phyloP scores from a whole-genome alignment of 2,113 vertebrate species.

The Sialia sialis region DNA sequence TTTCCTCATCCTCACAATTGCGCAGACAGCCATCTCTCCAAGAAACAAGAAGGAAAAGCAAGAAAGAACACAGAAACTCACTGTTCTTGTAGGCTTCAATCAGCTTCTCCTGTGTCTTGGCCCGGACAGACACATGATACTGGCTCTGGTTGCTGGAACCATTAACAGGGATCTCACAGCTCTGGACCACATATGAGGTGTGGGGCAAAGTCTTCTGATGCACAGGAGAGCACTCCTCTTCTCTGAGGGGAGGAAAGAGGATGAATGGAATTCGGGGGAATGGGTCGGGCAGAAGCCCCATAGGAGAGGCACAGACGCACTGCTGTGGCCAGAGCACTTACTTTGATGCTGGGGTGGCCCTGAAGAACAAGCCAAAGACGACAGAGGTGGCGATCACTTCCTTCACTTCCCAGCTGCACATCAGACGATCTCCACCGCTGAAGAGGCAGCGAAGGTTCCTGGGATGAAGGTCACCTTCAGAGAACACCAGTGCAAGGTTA shows the following conservation, averaged over 20 bases:
- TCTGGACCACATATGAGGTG: not conserved
- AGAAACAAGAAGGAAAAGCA: not conserved
- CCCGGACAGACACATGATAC: slow-evolving; percentile 41
- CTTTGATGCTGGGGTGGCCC: not conserved
- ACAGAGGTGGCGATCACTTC: slow-evolving; percentile 44
- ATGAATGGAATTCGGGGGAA: not conserved
- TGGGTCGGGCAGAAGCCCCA: not conserved
- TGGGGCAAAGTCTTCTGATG: not conserved
- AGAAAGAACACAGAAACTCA: not conserved
- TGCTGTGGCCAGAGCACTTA: not conserved
- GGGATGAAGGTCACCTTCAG: slow-evolving; percentile 59
- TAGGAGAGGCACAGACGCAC: not conserved
- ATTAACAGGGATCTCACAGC: slow-evolving; percentile 48
- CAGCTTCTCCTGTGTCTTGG: not conserved
- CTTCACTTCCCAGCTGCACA: slow-evolving; percentile 73
- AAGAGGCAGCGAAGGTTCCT: slow-evolving; percentile 71
- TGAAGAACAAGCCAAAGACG: slow-evolving; percentile 70
- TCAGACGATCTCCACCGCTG: slow-evolving; percentile 41
- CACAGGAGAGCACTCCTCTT: slow-evolving; percentile 45
- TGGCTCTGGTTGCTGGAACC: not conserved
- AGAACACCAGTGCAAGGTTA: not conserved
- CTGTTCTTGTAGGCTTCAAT: slow-evolving; percentile 14
- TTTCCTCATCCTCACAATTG: not conserved
- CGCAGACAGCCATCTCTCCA: not conserved
- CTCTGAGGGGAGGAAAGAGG: slow-evolving; percentile 3